Evolutionary conservation across 2,113 vertebrate genomes (phyloP).

Genomic region (Cyprinodon brontotheroides): DNA sequence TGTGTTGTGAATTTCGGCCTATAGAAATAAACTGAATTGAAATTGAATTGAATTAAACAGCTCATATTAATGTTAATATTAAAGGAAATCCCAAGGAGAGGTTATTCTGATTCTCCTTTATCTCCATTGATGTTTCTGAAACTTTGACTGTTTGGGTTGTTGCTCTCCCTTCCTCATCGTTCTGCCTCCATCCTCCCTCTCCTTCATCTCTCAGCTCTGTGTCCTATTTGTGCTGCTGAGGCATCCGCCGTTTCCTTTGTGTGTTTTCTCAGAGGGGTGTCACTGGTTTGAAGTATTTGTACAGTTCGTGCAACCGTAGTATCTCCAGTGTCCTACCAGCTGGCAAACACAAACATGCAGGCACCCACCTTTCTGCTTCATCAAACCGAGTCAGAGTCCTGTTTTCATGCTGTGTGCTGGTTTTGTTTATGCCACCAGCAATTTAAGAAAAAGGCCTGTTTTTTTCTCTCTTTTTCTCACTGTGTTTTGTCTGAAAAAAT

Average conservation of each 20-base stretch:
- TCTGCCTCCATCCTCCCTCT: constrained; percentile 10
- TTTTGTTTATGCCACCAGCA: constrained; percentile 71
- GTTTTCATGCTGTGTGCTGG: constrained; percentile 48
- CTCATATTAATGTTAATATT: too few relatives aligned
- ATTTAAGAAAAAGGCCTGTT: constrained; percentile 32
- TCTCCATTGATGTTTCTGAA: neutral
- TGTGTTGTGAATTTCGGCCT: too few relatives aligned
- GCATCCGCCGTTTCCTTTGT: neutral
- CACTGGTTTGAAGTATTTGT: constrained; percentile 59
- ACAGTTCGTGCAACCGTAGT: constrained; percentile 54
- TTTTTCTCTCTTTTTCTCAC: neutral
- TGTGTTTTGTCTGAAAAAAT: neutral
- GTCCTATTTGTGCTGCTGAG: constrained; percentile 44
- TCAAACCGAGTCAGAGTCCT: constrained; percentile 59
- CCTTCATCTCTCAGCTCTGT: constrained; percentile 12
- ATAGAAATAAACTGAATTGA: constrained; percentile 27
- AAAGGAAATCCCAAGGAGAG: too few relatives aligned
- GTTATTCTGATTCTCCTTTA: neutral
- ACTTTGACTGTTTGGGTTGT: neutral
- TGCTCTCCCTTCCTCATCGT: neutral
- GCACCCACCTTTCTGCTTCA: constrained; percentile 24
- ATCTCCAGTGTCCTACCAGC: constrained; percentile 52
- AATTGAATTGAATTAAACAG: constrained; percentile 7
- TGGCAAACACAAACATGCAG: constrained; percentile 17
- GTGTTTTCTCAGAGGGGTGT: constrained; percentile 44